These are phyloP conservation scores for Tortrix viridana DNA, from an alignment of 2,888 invertebrate species.

Conservation along the genomic window DNA sequence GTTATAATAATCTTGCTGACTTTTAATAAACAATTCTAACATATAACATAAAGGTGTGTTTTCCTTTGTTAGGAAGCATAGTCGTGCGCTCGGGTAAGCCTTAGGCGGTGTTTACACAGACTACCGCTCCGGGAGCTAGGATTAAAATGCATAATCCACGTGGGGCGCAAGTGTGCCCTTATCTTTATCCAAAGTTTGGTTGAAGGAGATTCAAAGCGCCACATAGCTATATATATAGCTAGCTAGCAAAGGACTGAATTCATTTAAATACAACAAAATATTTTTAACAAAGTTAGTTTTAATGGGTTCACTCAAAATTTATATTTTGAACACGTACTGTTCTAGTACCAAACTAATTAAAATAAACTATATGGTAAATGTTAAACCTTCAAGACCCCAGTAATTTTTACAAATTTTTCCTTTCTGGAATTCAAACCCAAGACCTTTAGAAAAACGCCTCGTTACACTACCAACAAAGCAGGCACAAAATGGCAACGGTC, in stretches of 20 bases:
- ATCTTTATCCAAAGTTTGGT: constrained; percentile 38
- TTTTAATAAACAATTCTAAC: not conserved
- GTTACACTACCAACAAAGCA: no score
- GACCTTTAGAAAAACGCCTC: no score
- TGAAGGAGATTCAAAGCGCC: constrained; percentile 11
- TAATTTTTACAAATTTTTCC: no score
- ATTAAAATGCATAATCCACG: constrained; percentile 54
- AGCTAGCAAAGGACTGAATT: not conserved
- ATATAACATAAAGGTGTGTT: not conserved
- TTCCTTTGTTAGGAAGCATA: not conserved
- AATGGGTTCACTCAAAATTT: no score
- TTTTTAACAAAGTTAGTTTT: no score
- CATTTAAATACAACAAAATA: no score
- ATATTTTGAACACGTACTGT: no score
- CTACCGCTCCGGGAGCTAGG: constrained; percentile 59
- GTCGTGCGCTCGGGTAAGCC: constrained; percentile 11
- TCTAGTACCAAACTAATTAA: no score
- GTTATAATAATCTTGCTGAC: not conserved
- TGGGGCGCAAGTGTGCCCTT: constrained; percentile 46
- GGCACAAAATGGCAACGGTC: no score
- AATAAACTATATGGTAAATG: no score
- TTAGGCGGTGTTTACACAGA: constrained; percentile 58
- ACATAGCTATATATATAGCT: not conserved
- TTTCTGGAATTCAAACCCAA: no score
- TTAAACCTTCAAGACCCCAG: no score